These are phyloP conservation scores for Hydrotaea cyrtoneurina DNA, from an alignment of 2,888 invertebrate genomes.

Conservation along the genomic window DNA sequence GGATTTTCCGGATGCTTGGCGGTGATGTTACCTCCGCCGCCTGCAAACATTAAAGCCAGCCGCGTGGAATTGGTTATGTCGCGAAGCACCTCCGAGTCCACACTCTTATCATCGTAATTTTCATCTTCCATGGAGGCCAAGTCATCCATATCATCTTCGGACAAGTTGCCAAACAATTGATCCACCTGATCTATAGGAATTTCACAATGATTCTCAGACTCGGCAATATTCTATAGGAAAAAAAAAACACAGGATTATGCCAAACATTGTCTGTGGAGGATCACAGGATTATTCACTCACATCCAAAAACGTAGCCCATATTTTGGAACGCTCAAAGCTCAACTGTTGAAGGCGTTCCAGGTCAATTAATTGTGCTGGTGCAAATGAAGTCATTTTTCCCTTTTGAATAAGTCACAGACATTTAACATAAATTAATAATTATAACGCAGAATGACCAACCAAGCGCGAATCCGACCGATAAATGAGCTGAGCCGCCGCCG, in stretches of 20 bases:
- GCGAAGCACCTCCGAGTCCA: slow-evolving; percentile 51
- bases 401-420: neutral
- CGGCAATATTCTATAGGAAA: slow-evolving; percentile 51
- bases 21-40: neutral
- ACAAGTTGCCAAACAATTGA: neutral
- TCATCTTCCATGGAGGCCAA: slow-evolving; percentile 60
- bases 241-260: neutral
- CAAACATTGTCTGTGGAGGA: too few relatives aligned
- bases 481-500: too few relatives aligned
- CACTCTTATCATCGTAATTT: slow-evolving; percentile 46
- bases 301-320: slow-evolving; percentile 73
- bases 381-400: neutral
- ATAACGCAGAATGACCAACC: too few relatives aligned
- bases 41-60: slow-evolving; percentile 10
- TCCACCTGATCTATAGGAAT: slow-evolving; percentile 22
- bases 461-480: too few relatives aligned
- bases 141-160: slow-evolving; percentile 21
- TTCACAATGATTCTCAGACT: slow-evolving; percentile 17
- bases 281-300: slow-evolving; percentile 69
- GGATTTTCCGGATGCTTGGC: neutral
- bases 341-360: slow-evolving; percentile 84
- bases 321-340: slow-evolving; percentile 74
- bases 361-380: slow-evolving; percentile 92
- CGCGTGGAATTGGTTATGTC: slow-evolving; percentile 48
- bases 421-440: too few relatives aligned